Conservation (phyloP, 64 coral and sea anemone species). For the Stichodactyla mertensii region DNA sequence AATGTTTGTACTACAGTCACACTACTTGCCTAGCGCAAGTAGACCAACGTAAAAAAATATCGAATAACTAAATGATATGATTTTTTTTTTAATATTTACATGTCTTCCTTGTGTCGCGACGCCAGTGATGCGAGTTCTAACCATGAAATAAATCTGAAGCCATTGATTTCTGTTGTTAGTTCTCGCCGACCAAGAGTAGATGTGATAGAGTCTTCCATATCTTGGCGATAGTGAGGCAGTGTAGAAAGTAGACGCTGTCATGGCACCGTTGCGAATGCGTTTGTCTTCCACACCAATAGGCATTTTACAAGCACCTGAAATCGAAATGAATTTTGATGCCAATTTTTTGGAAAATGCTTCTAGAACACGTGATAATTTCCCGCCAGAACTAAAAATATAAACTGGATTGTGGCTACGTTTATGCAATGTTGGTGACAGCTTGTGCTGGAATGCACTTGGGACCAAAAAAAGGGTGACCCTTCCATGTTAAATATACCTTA, state of each 20-base stretch:
- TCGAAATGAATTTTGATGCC: not conserved
- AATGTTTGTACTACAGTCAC: no score
- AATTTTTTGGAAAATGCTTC: not conserved
- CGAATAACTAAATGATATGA: no score
- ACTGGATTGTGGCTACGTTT: no score
- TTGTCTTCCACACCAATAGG: conserved; percentile 75
- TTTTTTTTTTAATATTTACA: not conserved
- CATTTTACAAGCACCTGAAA: conserved; percentile 67
- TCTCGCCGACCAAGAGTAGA: conserved; percentile 51
- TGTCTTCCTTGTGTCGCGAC: conserved; percentile 51
- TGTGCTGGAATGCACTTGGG: no score
- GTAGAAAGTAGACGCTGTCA: conserved; percentile 74
- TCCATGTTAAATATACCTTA: no score
- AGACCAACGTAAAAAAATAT: no score
- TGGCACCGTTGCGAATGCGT: conserved; percentile 51
- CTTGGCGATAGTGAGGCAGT: conserved; percentile 53
- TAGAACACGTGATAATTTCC: not conserved
- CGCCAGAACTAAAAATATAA: no score
- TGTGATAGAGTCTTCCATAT: conserved; percentile 54
- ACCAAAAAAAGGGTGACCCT: no score
- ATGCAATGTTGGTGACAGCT: no score
- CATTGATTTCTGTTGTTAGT: conserved; percentile 57
- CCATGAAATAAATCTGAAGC: conserved; percentile 52
- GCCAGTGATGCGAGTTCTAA: conserved; percentile 27
- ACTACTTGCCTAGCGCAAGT: no score